Percentiles rank a stretch among this genome's conserved stretches.
Evolutionary conservation across 2,113 vertebrate species (phyloP).

Genomic region (Kryptolebias marmoratus): DNA sequence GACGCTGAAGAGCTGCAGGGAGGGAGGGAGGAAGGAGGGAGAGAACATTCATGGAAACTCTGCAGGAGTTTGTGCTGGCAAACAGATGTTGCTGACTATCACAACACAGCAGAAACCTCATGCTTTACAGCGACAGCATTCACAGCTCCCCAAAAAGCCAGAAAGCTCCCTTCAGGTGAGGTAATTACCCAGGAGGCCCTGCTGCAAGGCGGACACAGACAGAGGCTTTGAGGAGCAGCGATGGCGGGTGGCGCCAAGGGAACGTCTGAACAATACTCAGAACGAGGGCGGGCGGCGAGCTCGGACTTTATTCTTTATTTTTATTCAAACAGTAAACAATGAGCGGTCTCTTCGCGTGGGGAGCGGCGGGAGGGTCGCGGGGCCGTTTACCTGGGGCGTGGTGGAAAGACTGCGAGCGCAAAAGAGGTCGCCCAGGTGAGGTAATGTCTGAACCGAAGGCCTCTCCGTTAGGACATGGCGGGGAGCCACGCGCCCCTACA

Average conservation of each 20-base stretch:
- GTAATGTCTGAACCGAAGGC: constrained; percentile 64
- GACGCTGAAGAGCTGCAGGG: constrained; percentile 16
- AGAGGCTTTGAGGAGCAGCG: constrained; percentile 72
- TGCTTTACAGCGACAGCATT: constrained; percentile 71
- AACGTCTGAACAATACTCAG: constrained; percentile 73
- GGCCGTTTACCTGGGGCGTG: constrained; percentile 72
- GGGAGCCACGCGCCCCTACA: constrained; percentile 46
- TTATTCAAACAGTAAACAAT: constrained; percentile 66
- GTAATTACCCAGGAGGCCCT: constrained; percentile 77
- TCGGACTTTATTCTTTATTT: constrained; percentile 26
- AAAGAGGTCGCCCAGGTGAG: constrained; percentile 65
- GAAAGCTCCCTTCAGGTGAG: constrained; percentile 77
- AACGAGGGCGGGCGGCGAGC: constrained; percentile 5
- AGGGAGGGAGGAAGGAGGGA: background rate
- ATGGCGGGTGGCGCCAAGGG: constrained; percentile 69
- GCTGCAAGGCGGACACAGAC: constrained; percentile 67
- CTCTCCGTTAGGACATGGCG: constrained; percentile 59
- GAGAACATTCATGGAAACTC: constrained; percentile 69
- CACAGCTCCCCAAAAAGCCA: constrained; percentile 60
- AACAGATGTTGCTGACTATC: constrained; percentile 70
- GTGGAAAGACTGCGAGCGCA: constrained; percentile 78
- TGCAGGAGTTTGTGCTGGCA: constrained; percentile 64
- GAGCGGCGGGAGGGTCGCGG: constrained; percentile 19
- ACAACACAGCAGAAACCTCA: constrained; percentile 39
- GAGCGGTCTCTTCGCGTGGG: constrained; percentile 37